Conservation (phyloP, 2,113 vertebrate species). For the Pungitius pungitius region DNA sequence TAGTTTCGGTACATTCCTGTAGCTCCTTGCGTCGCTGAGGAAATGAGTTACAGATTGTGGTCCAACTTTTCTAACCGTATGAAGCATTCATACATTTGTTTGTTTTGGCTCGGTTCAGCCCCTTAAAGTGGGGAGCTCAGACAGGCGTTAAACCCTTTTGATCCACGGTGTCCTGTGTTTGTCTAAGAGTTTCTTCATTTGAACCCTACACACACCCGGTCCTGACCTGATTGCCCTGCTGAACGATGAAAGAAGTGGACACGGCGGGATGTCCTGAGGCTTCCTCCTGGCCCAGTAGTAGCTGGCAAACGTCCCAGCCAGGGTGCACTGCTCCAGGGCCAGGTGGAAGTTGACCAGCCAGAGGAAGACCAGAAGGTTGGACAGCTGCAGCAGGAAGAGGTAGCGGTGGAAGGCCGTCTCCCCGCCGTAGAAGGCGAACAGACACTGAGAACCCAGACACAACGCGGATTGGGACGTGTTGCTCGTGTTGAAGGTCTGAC, state of each 20-base stretch:
- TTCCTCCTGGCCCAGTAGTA: conserved; percentile 93
- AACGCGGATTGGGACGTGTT: conserved; percentile 72
- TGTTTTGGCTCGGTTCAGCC: too few species aligned
- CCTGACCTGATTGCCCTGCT: conserved; percentile 86
- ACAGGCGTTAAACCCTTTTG: too few species aligned
- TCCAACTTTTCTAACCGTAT: too few species aligned
- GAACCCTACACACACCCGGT: too few species aligned
- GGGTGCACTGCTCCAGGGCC: conserved; percentile 90
- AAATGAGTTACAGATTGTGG: too few species aligned
- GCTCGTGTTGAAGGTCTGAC: conserved; percentile 87
- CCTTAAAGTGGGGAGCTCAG: too few species aligned
- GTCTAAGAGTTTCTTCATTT: too few species aligned
- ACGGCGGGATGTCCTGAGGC: conserved; percentile 86
- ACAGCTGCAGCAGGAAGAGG: conserved; percentile 87
- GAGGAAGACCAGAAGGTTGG: conserved; percentile 89
- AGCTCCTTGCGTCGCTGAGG: too few species aligned
- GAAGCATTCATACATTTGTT: too few species aligned
- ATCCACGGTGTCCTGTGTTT: too few species aligned
- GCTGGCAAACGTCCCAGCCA: conserved; percentile 90
- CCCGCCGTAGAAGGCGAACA: conserved; percentile 90
- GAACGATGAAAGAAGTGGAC: conserved; percentile 87
- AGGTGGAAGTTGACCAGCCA: conserved; percentile 92
- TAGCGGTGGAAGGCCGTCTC: conserved; percentile 86
- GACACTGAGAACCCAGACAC: conserved; percentile 87
- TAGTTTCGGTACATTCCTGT: too few species aligned